Conservation (phyloP, 2,888 invertebrate species). For the Beris morrisii region DNA sequence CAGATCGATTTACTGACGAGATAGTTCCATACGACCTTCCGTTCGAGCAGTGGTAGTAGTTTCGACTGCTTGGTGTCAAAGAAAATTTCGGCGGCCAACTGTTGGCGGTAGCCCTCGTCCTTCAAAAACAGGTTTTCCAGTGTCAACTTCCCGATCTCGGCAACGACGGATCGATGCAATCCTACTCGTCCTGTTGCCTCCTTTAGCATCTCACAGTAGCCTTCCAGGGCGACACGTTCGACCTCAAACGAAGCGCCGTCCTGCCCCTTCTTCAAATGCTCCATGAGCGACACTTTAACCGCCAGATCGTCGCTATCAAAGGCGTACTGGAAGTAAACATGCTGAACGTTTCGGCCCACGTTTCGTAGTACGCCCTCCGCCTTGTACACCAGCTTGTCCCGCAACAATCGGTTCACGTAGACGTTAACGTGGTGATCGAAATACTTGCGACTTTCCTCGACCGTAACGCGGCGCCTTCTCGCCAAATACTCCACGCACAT, state of each 20-base stretch:
- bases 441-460: conserved; percentile 45
- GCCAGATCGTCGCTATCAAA: conserved; percentile 62
- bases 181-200: conserved; percentile 44
- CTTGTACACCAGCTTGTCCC: conserved; percentile 51
- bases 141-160: conserved; percentile 46
- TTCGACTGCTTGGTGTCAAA: conserved; percentile 50
- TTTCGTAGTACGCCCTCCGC: conserved; percentile 50
- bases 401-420: conserved; percentile 51
- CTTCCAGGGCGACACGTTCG: conserved; percentile 46
- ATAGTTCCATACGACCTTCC: conserved; percentile 49
- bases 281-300: conserved; percentile 67
- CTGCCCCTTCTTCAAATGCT: conserved; percentile 62
- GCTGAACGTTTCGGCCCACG: conserved; percentile 50
- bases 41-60: conserved; percentile 50
- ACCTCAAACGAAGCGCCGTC: conserved; percentile 49
- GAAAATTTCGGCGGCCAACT: conserved; percentile 49
- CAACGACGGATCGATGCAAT: conserved; percentile 38
- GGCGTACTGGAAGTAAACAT: conserved; percentile 58
- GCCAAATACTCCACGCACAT: conserved; percentile 52
- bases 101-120: conserved; percentile 47
- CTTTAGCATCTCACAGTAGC: conserved; percentile 49
- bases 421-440: conserved; percentile 52
- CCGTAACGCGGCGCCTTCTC: conserved; percentile 42
- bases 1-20: conserved; percentile 45
- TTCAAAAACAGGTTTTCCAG: conserved; percentile 51